Percentiles rank a stretch among this genome's conserved stretches.
Conservation (phyloP, 1,140 invertebrate species). For the Drosophila ficusphila region DNA sequence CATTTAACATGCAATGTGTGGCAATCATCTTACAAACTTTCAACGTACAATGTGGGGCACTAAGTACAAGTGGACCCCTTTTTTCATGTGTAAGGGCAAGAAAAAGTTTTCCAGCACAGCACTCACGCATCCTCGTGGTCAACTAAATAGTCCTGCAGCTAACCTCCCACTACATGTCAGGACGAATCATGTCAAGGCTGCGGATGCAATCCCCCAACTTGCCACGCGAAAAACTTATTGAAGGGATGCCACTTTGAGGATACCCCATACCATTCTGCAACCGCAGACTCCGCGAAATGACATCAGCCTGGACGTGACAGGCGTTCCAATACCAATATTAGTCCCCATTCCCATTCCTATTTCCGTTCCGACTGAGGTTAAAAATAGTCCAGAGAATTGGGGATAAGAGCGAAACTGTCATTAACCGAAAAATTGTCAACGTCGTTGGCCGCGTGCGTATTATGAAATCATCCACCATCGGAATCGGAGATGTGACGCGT, state of each 20-base stretch:
- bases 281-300: conserved; percentile 53
- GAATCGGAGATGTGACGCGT: conserved; percentile 26
- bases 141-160: not conserved
- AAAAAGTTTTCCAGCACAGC: conserved; percentile 4
- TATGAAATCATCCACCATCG: conserved; percentile 45
- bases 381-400: conserved; percentile 54
- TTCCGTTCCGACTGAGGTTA: conserved; percentile 21
- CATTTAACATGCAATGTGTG: too few species aligned
- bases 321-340: conserved; percentile 1
- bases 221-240: not conserved
- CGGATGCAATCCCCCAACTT: not conserved
- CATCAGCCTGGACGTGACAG: conserved; percentile 52
- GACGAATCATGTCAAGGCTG: conserved; percentile 75
- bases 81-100: not conserved
- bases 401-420: conserved; percentile 46
- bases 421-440: conserved; percentile 52
- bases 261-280: not conserved
- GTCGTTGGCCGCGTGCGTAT: not conserved
- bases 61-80: not conserved
- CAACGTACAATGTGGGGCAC: not conserved
- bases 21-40: too few species aligned
- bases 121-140: conserved; percentile 1
- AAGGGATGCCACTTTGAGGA: conserved; percentile 5
- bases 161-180: conserved; percentile 32
- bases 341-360: not conserved